Evolutionary conservation across 2,113 vertebrate species (phyloP).

Genomic region (Martes martes): DNA sequence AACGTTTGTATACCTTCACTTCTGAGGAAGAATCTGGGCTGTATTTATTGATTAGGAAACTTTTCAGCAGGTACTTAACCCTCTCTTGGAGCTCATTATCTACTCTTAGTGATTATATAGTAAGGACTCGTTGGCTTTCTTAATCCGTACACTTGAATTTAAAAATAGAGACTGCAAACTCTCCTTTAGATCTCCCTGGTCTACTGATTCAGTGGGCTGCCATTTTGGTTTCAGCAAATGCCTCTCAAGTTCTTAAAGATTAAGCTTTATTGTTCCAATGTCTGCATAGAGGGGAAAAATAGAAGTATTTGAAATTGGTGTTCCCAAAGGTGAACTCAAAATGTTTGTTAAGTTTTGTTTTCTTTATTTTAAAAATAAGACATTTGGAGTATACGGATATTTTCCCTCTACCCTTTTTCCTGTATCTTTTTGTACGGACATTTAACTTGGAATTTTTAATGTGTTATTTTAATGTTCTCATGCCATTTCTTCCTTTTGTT

Average conservation of each 20-base stretch:
- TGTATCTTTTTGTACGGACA: not conserved
- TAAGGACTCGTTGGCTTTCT: constrained; percentile 3
- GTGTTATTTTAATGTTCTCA: constrained; percentile 6
- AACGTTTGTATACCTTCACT: not conserved
- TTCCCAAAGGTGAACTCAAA: not conserved
- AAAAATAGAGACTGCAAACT: constrained; percentile 51
- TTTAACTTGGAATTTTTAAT: not conserved
- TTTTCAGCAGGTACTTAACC: constrained; percentile 34
- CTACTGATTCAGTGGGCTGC: constrained; percentile 61
- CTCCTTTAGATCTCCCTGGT: constrained; percentile 13
- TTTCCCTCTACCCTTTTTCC: not conserved
- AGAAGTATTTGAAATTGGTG: constrained; percentile 40
- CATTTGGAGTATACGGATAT: not conserved
- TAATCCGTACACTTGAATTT: constrained; percentile 41
- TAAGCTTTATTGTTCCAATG: constrained; percentile 5
- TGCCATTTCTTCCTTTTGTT: constrained; percentile 53
- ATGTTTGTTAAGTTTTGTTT: constrained; percentile 14
- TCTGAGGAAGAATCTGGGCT: not conserved
- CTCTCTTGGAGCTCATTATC: not conserved
- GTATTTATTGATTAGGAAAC: constrained; percentile 3
- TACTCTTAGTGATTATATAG: not conserved
- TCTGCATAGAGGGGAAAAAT: not conserved
- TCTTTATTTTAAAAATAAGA: constrained; percentile 1
- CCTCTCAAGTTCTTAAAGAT: constrained; percentile 46
- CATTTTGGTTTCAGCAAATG: constrained; percentile 70